Percentiles rank a stretch among this genome's conserved stretches.
These are phyloP conservation scores for Epizoanthus fatuus DNA, from an alignment of 92 coral and sea anemone species.

Conservation along the genomic window DNA sequence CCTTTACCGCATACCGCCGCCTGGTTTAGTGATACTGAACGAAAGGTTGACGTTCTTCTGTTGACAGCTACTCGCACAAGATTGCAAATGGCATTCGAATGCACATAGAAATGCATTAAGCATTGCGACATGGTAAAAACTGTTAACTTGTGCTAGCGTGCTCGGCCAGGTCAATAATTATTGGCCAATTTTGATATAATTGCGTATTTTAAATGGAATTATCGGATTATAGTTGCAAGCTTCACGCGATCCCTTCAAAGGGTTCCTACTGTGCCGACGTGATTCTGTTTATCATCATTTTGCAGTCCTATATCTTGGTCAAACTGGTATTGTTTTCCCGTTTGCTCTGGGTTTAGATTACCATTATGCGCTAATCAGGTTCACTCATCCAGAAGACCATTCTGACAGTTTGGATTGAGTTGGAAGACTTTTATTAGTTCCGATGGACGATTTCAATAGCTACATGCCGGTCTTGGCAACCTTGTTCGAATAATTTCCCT, in stretches of 20 bases:
- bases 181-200: conserved; percentile 23
- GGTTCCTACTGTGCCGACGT: conserved; percentile 17
- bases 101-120: background rate
- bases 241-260: conserved; percentile 65
- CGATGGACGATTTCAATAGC: conserved; percentile 13
- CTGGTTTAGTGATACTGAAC: background rate
- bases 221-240: conserved; percentile 57
- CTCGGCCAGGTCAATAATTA: conserved; percentile 7
- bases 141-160: background rate
- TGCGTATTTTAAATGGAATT: conserved; percentile 54
- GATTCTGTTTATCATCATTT: conserved; percentile 45
- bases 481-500: conserved; percentile 31
- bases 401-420: conserved; percentile 33
- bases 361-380: conserved; percentile 70
- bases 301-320: conserved; percentile 37
- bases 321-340: conserved; percentile 51
- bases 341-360: conserved; percentile 65
- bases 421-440: background rate
- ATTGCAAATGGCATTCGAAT: background rate
- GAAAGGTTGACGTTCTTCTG: background rate
- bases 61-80: too few species aligned
- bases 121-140: background rate
- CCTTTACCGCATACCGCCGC: background rate
- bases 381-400: conserved; percentile 29
- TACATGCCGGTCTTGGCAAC: background rate